These are phyloP conservation scores for Sterrhoptilus dennistouni DNA, from an alignment of 2,113 vertebrate species.

Conservation along the genomic window DNA sequence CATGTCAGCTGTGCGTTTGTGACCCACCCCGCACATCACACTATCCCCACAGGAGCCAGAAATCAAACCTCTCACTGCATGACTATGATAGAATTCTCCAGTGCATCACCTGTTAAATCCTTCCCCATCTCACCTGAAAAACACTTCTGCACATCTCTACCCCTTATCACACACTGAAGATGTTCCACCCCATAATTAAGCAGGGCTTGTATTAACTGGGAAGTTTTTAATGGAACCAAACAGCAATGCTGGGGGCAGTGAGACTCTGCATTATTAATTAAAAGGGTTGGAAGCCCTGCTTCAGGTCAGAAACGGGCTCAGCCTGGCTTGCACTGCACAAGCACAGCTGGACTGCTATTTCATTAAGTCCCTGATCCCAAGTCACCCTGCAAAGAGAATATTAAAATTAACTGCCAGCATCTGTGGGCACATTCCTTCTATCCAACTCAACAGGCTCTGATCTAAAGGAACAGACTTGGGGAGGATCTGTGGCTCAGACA, in stretches of 20 bases:
- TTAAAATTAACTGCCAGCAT: background rate
- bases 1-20: background rate
- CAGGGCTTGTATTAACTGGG: background rate
- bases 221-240: background rate
- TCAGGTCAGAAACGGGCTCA: background rate
- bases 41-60: background rate
- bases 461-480: background rate
- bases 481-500: background rate
- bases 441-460: background rate
- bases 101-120: background rate
- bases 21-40: background rate
- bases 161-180: background rate
- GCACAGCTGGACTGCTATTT: background rate
- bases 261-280: background rate
- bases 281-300: background rate
- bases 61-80: background rate
- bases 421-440: background rate
- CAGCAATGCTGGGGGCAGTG: background rate
- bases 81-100: background rate
- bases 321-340: background rate
- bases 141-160: background rate
- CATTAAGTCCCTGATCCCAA: background rate
- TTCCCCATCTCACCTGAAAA: background rate
- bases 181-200: background rate
- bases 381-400: background rate